phyloP scores from a whole-genome alignment of 2,888 invertebrate genomes.

The Sericinus montela region DNA sequence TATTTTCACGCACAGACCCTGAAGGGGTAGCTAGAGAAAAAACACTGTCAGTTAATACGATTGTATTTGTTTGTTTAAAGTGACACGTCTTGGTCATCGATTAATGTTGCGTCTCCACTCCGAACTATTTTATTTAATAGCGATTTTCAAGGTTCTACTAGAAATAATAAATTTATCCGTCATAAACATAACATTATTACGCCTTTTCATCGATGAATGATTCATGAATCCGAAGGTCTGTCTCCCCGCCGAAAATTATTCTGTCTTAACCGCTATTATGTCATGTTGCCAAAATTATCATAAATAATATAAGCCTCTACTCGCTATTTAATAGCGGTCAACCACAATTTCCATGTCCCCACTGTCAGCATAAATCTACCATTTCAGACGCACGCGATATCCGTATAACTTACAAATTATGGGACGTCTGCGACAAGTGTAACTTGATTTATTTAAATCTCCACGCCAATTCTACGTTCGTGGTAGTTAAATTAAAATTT shows the following conservation, averaged over 20 bases:
- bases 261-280: neutral
- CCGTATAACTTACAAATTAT: constrained; percentile 57
- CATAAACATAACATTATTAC: too few species aligned
- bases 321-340: constrained; percentile 23
- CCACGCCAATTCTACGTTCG: constrained; percentile 26
- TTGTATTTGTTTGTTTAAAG: too few species aligned
- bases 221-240: too few species aligned
- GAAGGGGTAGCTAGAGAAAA: too few species aligned
- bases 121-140: too few species aligned
- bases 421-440: constrained; percentile 51
- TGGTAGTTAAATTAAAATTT: constrained; percentile 11
- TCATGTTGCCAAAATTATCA: neutral
- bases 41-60: too few species aligned
- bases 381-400: constrained; percentile 28
- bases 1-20: too few species aligned
- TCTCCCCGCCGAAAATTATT: neutral
- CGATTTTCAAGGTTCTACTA: too few species aligned
- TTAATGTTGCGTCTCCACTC: too few species aligned
- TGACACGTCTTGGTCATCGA: too few species aligned
- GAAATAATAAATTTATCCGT: too few species aligned
- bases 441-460: constrained; percentile 47
- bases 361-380: constrained; percentile 27
- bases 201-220: too few species aligned
- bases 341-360: constrained; percentile 24
- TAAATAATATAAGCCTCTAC: constrained; percentile 6